Percentiles rank a stretch among this genome's conserved stretches.
These are phyloP conservation scores for Corythornis cristatus DNA, from an alignment of 2,113 vertebrate species.

Conservation along the genomic window DNA sequence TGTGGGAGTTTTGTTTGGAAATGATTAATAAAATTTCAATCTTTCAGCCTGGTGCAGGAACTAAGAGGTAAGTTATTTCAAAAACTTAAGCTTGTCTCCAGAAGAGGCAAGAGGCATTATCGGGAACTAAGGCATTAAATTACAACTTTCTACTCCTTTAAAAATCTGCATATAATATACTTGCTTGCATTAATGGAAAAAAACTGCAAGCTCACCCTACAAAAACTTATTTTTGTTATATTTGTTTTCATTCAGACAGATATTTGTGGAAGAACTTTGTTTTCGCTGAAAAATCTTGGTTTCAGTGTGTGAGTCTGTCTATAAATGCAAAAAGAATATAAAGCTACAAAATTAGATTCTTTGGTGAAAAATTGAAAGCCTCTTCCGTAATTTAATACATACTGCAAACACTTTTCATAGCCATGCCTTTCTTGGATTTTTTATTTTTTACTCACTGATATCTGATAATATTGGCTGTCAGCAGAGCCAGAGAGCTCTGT, in stretches of 20 bases:
- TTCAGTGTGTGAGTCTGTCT: background rate
- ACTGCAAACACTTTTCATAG: background rate
- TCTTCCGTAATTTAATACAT: background rate
- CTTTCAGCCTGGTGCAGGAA: background rate
- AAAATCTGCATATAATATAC: background rate
- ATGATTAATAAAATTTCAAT: background rate
- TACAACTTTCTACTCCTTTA: background rate
- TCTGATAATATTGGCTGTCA: conserved; percentile 46
- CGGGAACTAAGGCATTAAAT: background rate
- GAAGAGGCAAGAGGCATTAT: background rate
- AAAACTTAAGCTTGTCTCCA: background rate
- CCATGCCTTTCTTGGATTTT: background rate
- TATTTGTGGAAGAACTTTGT: background rate
- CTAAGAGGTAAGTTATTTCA: background rate
- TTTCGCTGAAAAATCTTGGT: background rate
- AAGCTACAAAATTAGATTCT: background rate
- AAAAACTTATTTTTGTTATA: background rate
- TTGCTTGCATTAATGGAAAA: background rate
- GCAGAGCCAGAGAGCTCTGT: conserved; percentile 57
- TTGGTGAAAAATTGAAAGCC: background rate
- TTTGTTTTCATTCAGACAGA: background rate
- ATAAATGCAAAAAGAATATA: background rate
- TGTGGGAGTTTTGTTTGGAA: background rate
- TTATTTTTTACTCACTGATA: background rate
- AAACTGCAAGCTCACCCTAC: background rate